These are phyloP conservation scores for Danaus plexippus DNA, from an alignment of 1,140 invertebrate species.

Conservation along the genomic window DNA sequence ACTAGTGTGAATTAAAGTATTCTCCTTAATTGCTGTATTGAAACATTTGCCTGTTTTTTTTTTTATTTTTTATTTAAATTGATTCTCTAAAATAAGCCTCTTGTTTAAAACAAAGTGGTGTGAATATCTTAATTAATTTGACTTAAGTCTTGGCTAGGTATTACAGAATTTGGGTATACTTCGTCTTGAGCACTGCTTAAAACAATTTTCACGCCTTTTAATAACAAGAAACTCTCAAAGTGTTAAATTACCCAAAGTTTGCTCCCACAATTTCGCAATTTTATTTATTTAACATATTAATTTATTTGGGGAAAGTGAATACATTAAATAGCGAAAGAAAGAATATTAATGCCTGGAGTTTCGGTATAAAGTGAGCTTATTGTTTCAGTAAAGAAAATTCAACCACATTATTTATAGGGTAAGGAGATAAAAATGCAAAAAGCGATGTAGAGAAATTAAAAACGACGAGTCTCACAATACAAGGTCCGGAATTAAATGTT, in stretches of 20 bases:
- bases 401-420: slow-evolving; percentile 20
- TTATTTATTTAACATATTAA: slow-evolving; percentile 52
- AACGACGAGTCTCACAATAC: no score
- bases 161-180: slow-evolving; percentile 3
- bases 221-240: slow-evolving; percentile 14
- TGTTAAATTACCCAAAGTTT: slow-evolving; percentile 24
- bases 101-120: no score
- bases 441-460: no score
- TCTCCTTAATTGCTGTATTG: no score
- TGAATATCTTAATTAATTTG: no score
- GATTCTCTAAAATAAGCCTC: no score
- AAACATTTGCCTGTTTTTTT: no score
- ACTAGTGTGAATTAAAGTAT: no score
- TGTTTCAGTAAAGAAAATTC: slow-evolving; percentile 32
- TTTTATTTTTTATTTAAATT: no score
- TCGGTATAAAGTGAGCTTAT: slow-evolving; percentile 31
- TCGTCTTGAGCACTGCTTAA: no score
- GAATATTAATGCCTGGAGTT: slow-evolving; percentile 45
- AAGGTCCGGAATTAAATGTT: no score
- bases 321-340: slow-evolving; percentile 45
- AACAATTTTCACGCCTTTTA: no score
- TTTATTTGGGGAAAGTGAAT: slow-evolving; percentile 47
- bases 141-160: background rate
- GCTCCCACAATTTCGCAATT: slow-evolving; percentile 21
- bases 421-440: slow-evolving; percentile 12